Percentiles rank a stretch among this genome's conserved stretches.
These are phyloP conservation scores for Syngnathus floridae DNA, from an alignment of 2,113 vertebrate species.

Conservation along the genomic window DNA sequence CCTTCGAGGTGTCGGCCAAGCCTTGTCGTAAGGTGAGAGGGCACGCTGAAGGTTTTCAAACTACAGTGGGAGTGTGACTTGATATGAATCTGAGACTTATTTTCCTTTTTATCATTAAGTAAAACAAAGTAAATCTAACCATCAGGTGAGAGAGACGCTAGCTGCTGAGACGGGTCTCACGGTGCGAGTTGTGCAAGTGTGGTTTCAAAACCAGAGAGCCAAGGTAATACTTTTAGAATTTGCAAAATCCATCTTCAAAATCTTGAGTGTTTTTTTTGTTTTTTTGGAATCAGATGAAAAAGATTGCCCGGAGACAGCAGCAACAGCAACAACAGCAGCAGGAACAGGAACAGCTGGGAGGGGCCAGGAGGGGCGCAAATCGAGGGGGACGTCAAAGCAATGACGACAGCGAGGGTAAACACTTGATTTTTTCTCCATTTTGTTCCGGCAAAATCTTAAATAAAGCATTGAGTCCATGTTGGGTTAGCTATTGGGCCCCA, in stretches of 20 bases:
- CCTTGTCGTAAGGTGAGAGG: conserved; percentile 81
- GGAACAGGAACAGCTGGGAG: conserved; percentile 77
- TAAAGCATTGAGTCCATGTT: too few species aligned
- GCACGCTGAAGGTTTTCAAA: neutral
- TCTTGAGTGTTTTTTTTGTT: conserved; percentile 6
- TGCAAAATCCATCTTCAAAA: neutral
- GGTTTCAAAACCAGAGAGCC: conserved; percentile 90
- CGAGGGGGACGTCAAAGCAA: conserved; percentile 79
- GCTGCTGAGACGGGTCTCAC: conserved; percentile 87
- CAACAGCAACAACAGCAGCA: conserved; percentile 84
- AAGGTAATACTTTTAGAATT: conserved; percentile 69
- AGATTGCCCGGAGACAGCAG: conserved; percentile 84
- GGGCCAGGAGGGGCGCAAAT: conserved; percentile 68
- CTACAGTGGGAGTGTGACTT: too few species aligned
- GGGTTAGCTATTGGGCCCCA: too few species aligned
- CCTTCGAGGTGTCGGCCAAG: conserved; percentile 89
- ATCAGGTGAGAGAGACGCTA: conserved; percentile 82
- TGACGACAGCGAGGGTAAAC: conserved; percentile 81
- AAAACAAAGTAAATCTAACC: conserved; percentile 4
- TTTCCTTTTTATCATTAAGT: neutral
- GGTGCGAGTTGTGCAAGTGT: conserved; percentile 84
- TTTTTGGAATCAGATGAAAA: conserved; percentile 78
- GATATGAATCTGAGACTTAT: too few species aligned
- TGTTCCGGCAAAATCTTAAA: too few species aligned
- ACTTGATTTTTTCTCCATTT: neutral